Base-by-base conservation (phyloP, 2,113 vertebrate genomes). In the Clinocottus analis region DNA sequence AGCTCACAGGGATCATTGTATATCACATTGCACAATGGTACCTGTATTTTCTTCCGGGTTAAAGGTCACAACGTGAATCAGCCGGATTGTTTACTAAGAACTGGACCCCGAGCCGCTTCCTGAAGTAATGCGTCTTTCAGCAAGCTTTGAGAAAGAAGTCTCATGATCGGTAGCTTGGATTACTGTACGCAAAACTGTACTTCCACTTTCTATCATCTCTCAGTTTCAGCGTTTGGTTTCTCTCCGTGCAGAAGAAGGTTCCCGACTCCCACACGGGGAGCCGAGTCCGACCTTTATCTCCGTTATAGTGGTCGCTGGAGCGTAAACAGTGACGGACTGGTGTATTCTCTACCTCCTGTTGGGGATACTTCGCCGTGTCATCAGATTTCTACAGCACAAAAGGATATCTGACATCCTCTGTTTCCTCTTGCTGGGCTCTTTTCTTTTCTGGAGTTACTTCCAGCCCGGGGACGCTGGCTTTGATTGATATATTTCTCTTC, bases 351-450 rank as follows among this genome's bases (percentile, higher is more conserved):
- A 10, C 66, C 74, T 73, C 51, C 76, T 69, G 64, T 66, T n/a
- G 41, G 39, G 69, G 33, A 45, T 55, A 16, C 71, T 60, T 73
- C n/a, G 47, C 69, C 65, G 49, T 84, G 65, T 74, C 60, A 69
- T 61, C 77, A 81, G 17, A 73, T 75, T 77, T 39, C 64, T 70
- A 53, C 37, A 64, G 35, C 58, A 77, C 69, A 76, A 66, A n/a
- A 80, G 82, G 63, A 86, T 80, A 82, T 75, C 81, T 78, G 60
- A 83, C 73, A 63, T 87, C 41, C 39, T 80, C 37, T 60, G 23
- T 77, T 84, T 83, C 45, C 33, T 66, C 23, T 55, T 61, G 47
- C 53, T 61, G 67, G 35, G 0, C 39, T 64, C 23, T 74, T 64
- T 75, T n/a, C 29, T 67, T 73, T 68, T 45, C 47, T 47, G 51